Conservation (phyloP, 2,797 vertebrate species). For the Poecile montanus region DNA sequence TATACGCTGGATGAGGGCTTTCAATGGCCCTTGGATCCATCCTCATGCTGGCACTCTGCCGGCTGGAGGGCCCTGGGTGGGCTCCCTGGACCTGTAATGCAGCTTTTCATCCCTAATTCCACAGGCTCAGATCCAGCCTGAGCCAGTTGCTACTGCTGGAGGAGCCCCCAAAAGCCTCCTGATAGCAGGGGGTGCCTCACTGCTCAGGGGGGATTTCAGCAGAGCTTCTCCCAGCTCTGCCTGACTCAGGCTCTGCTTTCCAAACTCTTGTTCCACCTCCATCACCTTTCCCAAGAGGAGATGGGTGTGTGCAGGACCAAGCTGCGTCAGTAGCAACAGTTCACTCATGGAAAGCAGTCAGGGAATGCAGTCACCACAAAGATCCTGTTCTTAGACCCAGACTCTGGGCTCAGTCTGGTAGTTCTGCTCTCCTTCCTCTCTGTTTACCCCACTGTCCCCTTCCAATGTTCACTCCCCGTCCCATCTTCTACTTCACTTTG, state of each 20-base stretch:
- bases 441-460: not conserved
- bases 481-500: not conserved
- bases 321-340: rapidly evolving
- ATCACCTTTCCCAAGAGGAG: not conserved
- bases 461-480: rapidly evolving
- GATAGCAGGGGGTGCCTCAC: rapidly evolving
- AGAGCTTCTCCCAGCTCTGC: not conserved
- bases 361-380: not conserved
- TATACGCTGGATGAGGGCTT: slow-evolving; percentile 24
- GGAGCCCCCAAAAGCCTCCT: not conserved
- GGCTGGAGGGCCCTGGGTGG: slow-evolving; percentile 47
- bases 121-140: not conserved
- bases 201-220: not conserved
- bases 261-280: not conserved
- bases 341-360: rapidly evolving
- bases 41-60: not conserved
- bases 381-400: not conserved
- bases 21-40: not conserved
- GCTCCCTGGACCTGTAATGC: not conserved
- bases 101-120: not conserved
- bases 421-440: not conserved
- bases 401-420: not conserved
- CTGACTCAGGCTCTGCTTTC: not conserved
- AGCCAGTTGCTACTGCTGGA: not conserved
- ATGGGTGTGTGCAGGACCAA: not conserved